Evolutionary conservation across 2,797 vertebrate genomes (phyloP), one percentile per base, ranked within the genome.

Genomic region (Echeneis naucrates): DNA sequence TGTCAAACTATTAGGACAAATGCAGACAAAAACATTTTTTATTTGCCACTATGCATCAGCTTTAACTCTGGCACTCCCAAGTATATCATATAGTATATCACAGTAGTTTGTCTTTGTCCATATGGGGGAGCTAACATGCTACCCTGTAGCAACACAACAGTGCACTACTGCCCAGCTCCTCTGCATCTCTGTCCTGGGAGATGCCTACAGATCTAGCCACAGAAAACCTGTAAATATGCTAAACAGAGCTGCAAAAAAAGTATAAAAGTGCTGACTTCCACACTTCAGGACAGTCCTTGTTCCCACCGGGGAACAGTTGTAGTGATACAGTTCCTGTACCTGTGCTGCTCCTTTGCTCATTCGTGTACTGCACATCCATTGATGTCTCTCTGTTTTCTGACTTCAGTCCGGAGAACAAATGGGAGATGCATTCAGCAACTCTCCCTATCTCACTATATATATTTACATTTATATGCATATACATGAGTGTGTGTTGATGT

Each of bases 121-220:
- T 81, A 71, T 88, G 92, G 90, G 90, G 91, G 90, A 72, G 89
- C 92, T 89, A 70, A 88, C n/a, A 82, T 69, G 90, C 91, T 79
- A 14, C 62, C 23, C 23, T 68, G 78, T 26, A 58, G 54, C 42
- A 38, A 14, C 17, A 40, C 42, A 64, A 14, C 0, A 60, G 53
- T 55, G 68, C 55, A 48, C 23, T 64, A 58, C 52, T 42, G 56
- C 48, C 30, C 47, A 40, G 47, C 35, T 38, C 71, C 67, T 60
- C 68, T 80, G 79, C 69, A 42, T 63, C 64, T 77, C 21, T 47
- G 66, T 80, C 79, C 82, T 73, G 52, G 59, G 86, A 87, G 78
- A 83, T 68, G 74, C n/a, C 78, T 75, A 79, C 81, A 82, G 77
- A 85, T 71, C 74, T 78, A 82, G n/a, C 78, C 78, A 74, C 59